These are phyloP conservation scores for Muscidifurax raptorellus DNA, from an alignment of 1,140 invertebrate genomes.

Conservation along the genomic window DNA sequence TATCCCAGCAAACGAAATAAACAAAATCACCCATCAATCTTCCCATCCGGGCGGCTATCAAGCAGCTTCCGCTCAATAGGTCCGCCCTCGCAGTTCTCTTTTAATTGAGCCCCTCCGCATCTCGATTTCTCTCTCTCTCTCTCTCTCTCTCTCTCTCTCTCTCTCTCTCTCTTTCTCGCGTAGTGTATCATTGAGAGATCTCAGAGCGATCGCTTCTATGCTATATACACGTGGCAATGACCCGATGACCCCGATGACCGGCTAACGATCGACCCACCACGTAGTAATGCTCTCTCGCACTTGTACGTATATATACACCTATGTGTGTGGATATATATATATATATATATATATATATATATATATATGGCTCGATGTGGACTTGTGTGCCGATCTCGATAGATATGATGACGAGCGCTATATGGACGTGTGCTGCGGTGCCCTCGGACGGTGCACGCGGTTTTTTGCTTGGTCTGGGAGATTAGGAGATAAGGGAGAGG, in stretches of 20 bases:
- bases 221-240: conserved; percentile 55
- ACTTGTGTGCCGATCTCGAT: conserved; percentile 19
- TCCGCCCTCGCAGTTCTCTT: conserved; percentile 40
- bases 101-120: conserved; percentile 60
- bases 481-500: not conserved
- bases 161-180: no score
- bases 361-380: not conserved
- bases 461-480: not conserved
- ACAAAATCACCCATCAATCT: not conserved
- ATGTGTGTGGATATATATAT: no score
- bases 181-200: conserved; percentile 58
- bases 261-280: conserved; percentile 59
- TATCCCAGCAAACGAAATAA: not conserved
- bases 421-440: not conserved
- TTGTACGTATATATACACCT: not conserved
- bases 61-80: conserved; percentile 19
- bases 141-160: no score
- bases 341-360: not conserved
- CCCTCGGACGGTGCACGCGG: no score
- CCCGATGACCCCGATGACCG: conserved; percentile 59
- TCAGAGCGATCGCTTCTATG: conserved; percentile 51
- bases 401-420: not conserved
- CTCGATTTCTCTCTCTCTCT: conserved; percentile 14
- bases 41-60: conserved; percentile 10
- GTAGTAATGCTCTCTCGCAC: conserved; percentile 19